These are phyloP conservation scores for Odontocerum albicorne DNA, from an alignment of 2,888 invertebrate genomes.

Conservation along the genomic window DNA sequence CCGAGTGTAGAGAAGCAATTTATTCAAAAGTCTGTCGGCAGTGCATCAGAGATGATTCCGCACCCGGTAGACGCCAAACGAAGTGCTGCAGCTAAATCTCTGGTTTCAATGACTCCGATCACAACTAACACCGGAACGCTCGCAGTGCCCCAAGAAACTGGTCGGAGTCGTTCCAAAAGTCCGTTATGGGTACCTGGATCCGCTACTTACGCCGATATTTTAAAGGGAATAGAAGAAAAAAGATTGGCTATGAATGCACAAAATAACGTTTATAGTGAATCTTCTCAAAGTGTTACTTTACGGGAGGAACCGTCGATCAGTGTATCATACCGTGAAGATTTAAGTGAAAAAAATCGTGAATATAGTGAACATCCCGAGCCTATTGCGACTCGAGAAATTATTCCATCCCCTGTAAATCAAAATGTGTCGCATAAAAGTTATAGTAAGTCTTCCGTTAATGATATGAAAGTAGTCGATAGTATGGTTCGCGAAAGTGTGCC, in stretches of 20 bases:
- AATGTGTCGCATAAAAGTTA: too few relatives aligned
- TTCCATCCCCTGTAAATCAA: too few relatives aligned
- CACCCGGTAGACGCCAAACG: slow-evolving; percentile 1
- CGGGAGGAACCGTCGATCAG: slow-evolving; percentile 10
- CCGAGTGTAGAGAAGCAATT: slow-evolving; percentile 44
- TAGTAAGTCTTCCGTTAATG: not conserved
- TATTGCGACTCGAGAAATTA: too few relatives aligned
- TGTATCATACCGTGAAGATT: not conserved
- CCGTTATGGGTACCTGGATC: slow-evolving; percentile 75
- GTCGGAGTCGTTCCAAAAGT: slow-evolving; percentile 62
- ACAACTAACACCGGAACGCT: too few relatives aligned
- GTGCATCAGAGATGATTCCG: slow-evolving; percentile 41
- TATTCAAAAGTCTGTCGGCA: slow-evolving; percentile 75
- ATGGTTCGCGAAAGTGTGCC: not conserved
- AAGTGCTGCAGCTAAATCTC: not conserved
- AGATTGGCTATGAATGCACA: slow-evolving; percentile 12
- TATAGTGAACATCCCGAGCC: slow-evolving; percentile 2
- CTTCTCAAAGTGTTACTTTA: slow-evolving; percentile 16
- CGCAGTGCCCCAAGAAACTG: slow-evolving; percentile 40
- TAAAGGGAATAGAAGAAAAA: slow-evolving; percentile 58
- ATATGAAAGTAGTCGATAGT: too few relatives aligned
- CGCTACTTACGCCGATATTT: slow-evolving; percentile 78
- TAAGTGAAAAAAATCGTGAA: not conserved
- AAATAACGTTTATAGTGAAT: slow-evolving; percentile 15
- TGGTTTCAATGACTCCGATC: too few relatives aligned